A percentile compares a stretch with the other conserved stretches of the same genome.
Evolutionary conservation across 2,797 vertebrate species (phyloP).

Genomic region (Acanthornis magna): DNA sequence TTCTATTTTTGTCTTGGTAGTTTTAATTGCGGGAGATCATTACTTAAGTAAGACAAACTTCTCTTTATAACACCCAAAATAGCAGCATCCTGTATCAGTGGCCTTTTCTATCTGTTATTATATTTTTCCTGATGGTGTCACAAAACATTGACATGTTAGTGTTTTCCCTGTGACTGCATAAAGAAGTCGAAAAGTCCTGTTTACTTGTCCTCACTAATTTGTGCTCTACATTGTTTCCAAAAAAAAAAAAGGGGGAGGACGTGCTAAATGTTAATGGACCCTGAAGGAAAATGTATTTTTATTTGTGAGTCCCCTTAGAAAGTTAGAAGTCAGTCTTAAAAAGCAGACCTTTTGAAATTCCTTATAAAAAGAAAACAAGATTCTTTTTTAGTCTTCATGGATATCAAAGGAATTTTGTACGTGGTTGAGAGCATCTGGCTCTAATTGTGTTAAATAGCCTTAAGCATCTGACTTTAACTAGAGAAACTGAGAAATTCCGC

Average conservation of each 20-base stretch:
- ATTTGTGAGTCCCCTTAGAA: background rate
- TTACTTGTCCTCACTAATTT: background rate
- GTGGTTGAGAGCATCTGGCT: constrained; percentile 51
- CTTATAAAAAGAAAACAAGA: constrained; percentile 26
- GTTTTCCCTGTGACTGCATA: background rate
- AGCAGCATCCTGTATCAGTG: background rate
- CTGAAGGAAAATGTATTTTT: background rate
- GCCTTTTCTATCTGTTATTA: background rate
- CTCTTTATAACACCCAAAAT: background rate
- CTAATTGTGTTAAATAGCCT: constrained; percentile 41
- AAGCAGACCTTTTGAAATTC: constrained; percentile 26
- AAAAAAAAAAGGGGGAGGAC: no score
- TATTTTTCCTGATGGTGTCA: background rate
- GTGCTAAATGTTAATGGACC: background rate
- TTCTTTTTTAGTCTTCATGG: background rate
- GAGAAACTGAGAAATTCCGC: constrained; percentile 40
- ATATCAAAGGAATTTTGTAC: constrained; percentile 52
- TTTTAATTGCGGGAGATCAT: background rate
- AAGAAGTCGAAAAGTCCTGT: background rate
- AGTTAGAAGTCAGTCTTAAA: background rate
- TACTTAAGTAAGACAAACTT: background rate
- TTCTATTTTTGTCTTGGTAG: background rate
- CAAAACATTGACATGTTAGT: background rate
- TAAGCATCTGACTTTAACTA: constrained; percentile 45
- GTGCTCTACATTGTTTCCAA: background rate